Base-by-base conservation (phyloP, 53 echinoderm and acorn worm genomes). In the Luidia sarsii region DNA sequence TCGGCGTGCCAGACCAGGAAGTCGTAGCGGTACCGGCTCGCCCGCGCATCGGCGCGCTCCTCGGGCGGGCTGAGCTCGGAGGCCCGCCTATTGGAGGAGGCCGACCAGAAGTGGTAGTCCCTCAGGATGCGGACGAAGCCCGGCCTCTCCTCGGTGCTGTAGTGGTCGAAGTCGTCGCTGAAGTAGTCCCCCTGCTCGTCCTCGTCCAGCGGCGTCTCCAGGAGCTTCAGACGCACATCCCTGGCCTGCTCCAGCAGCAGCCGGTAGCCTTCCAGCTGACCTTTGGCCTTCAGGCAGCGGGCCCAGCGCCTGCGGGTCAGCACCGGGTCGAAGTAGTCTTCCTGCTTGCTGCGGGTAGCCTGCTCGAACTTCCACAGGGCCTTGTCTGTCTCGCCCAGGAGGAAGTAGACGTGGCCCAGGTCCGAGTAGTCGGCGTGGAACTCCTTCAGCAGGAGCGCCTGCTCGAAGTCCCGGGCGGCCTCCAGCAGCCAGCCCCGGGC, bases 381-480 rank as follows among this genome's bases (percentile, higher is more conserved):
- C 45, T 80, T 64, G 13, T 37, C 11, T 10, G 53, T 67, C 11
- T 91, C 68, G 7, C 86, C 87, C 0, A 81, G 41, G 14, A 89
- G 74, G 25, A 64, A 86, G 51, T 94, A 83, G 1, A 89, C 87
- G 35, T 80, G 84, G 2, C 91, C 95, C 1, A 94, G 37, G 60
- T 94, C 89, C 2, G 95, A 94, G 57, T 73, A 86, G 68, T 94
- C 95, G 19, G 95, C 95, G 62, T 94, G 95, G 32, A 89, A 60
- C 19, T 57, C 64, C 25, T 92, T 85, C 32, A 83, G 50, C 60
- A 71, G 15, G 25, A 86, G 83, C 2, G 91, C 91, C 14, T 59
- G 50, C 18, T 83, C 39, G 10, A 94, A 80, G 46, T 86, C 89
- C 21, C 0, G 10, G 36, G 72, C 77, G 9, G 95, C 95, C 43